Base-by-base conservation (phyloP, 2,888 invertebrate genomes). In the Punctoribates punctum region DNA sequence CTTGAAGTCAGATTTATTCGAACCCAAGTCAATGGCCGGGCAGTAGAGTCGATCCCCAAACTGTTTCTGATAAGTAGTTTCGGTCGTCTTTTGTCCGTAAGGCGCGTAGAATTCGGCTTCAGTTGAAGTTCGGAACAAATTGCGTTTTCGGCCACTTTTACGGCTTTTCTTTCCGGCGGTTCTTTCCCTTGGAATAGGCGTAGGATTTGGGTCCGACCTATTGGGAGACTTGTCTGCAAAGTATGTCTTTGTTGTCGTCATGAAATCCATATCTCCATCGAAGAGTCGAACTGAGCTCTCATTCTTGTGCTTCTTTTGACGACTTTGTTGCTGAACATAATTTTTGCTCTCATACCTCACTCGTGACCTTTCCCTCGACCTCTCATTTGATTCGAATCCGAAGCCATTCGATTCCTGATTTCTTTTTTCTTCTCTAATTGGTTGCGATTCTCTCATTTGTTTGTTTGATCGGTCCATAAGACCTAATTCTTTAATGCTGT, bases 21-120 rank as follows among this genome's bases (percentile, higher is more conserved):
- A 42, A 25, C 78, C 73, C 17, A 80, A 74, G 65, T 80, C 80
- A 5, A 79, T n/a, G 25, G 78, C 79, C 8, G 80, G 80, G 75
- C 80, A 80, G 20, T 78, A 76, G 29, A 76, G 74, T 29, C 73
- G 77, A 57, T 77, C 75, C 20, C 62, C 77, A 51, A 76, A 77
- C 34, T 77, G 48, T 3, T 20, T 77, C 46, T 73, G 54, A 38
- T 77, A 77, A n/a, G 76, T 76, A 8, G 77, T 73, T 23, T 67
- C 73, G 27, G 46, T 72, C 17, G 20, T 34, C 23, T 42, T 20
- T n/a, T 42, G 38, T 34, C 74, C 46, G 27, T 20, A n/a, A 17
- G 42, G 23, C n/a, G 46, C 27, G n/a, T 13, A 4, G 27, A 57
- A 74, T 15, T 48, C 62, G 17, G 73, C 57, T 23, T 75, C 75